Conservation (phyloP, 2,888 invertebrate species). For the Tenthredo distinguenda region DNA sequence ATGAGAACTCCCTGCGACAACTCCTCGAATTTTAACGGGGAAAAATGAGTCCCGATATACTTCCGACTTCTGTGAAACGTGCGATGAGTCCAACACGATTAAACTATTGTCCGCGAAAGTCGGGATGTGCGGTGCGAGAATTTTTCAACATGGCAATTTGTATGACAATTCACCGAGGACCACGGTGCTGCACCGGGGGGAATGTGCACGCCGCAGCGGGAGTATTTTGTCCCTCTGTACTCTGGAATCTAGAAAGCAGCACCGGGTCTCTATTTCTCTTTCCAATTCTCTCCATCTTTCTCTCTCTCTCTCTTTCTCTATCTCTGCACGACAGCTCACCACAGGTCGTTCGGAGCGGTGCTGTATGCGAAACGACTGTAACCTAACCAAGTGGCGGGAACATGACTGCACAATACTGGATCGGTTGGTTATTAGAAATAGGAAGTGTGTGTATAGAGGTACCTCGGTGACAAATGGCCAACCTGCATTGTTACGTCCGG, state of each 20-base stretch:
- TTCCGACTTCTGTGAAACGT: background rate
- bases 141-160: slow-evolving; percentile 72
- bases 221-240: slow-evolving; percentile 36
- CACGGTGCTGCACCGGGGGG: background rate
- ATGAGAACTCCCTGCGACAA: background rate
- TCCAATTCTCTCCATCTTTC: slow-evolving; percentile 59
- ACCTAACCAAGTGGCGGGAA: slow-evolving; percentile 49
- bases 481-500: slow-evolving; percentile 74
- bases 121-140: background rate
- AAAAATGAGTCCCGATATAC: background rate
- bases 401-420: slow-evolving; percentile 56
- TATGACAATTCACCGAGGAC: slow-evolving; percentile 69
- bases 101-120: background rate
- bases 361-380: slow-evolving; percentile 33
- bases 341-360: slow-evolving; percentile 33
- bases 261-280: slow-evolving; percentile 45
- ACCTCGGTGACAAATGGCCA: slow-evolving; percentile 77
- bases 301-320: slow-evolving; percentile 39
- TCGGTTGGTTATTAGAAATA: slow-evolving; percentile 74
- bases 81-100: background rate
- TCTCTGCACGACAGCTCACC: slow-evolving; percentile 26
- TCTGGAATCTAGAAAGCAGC: slow-evolving; percentile 40
- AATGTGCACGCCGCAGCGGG: slow-evolving; percentile 23
- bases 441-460: slow-evolving; percentile 67
- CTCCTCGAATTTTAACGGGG: background rate